A percentile compares a stretch with the other conserved stretches of the same genome.
Evolutionary conservation across 2,888 invertebrate genomes (phyloP).

Genomic region (Rambutsinella grinnellia): DNA sequence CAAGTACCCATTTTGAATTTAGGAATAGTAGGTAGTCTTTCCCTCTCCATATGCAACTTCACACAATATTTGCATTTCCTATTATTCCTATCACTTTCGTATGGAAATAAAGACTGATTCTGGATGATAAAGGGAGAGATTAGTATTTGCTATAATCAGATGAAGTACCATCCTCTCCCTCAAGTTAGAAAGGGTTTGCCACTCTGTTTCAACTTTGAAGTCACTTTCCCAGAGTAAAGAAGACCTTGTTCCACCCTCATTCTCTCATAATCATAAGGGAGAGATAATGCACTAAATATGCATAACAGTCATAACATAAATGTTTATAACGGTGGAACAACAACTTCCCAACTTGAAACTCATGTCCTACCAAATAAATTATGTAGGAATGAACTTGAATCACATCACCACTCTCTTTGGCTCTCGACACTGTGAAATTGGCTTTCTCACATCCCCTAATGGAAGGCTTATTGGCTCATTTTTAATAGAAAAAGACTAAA

Average conservation of each 20-base stretch:
- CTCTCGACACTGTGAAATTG: background rate
- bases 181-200: constrained; percentile 6
- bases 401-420: background rate
- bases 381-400: constrained; percentile 25
- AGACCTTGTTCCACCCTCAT: background rate
- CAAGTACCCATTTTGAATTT: background rate
- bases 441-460: background rate
- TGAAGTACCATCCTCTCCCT: constrained; percentile 1
- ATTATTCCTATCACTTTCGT: constrained; percentile 31
- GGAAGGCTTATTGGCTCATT: constrained; percentile 13
- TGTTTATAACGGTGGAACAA: constrained; percentile 1
- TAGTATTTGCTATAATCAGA: constrained; percentile 8
- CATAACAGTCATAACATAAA: constrained; percentile 48
- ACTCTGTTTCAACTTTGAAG: constrained; percentile 17
- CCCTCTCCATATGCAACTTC: background rate
- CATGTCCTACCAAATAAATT: constrained; percentile 36
- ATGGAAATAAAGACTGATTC: constrained; percentile 52
- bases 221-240: constrained; percentile 9
- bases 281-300: constrained; percentile 40
- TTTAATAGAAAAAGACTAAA: constrained; percentile 9
- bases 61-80: background rate
- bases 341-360: constrained; percentile 32
- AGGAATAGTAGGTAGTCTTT: no score
- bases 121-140: constrained; percentile 43
- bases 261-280: background rate